phyloP scores from a whole-genome alignment of 2,797 vertebrate genomes.

The Parauchenoglanis ngamensis region DNA sequence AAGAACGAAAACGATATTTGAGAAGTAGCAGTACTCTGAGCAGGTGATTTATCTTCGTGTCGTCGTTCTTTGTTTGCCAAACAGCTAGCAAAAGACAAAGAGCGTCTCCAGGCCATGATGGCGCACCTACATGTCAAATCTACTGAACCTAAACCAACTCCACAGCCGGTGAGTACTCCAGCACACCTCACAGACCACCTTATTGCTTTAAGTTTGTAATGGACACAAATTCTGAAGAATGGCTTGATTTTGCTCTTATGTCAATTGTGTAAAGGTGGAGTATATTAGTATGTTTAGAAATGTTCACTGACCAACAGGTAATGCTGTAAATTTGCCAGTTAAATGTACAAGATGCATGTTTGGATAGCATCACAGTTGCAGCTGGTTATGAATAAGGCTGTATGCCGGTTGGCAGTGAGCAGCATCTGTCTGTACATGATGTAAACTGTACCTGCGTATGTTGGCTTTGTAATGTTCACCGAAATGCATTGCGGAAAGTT shows the following conservation, averaged over 20 bases:
- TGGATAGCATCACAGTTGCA: neutral
- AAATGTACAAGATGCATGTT: too few relatives aligned
- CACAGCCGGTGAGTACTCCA: constrained; percentile 84
- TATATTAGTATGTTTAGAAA: neutral
- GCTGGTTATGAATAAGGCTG: neutral
- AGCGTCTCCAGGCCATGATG: constrained; percentile 99
- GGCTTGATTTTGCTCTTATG: neutral
- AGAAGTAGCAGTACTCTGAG: neutral
- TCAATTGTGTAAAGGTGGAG: neutral
- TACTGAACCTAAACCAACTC: constrained; percentile 91
- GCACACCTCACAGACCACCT: neutral
- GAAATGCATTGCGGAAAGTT: neutral
- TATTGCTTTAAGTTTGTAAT: neutral
- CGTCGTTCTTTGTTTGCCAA: constrained; percentile 39
- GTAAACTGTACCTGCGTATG: constrained; percentile 6
- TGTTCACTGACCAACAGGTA: neutral
- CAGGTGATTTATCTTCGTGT: constrained; percentile 14
- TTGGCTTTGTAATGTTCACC: neutral
- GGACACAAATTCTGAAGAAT: neutral
- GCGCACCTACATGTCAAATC: constrained; percentile 95
- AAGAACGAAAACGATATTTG: neutral
- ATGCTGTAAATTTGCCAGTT: neutral
- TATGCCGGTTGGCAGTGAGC: neutral
- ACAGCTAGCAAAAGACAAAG: constrained; percentile 97
- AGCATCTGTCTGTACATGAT: neutral